These are phyloP conservation scores for Mobula hypostoma DNA, from an alignment of 2,113 vertebrate species.

Conservation along the genomic window DNA sequence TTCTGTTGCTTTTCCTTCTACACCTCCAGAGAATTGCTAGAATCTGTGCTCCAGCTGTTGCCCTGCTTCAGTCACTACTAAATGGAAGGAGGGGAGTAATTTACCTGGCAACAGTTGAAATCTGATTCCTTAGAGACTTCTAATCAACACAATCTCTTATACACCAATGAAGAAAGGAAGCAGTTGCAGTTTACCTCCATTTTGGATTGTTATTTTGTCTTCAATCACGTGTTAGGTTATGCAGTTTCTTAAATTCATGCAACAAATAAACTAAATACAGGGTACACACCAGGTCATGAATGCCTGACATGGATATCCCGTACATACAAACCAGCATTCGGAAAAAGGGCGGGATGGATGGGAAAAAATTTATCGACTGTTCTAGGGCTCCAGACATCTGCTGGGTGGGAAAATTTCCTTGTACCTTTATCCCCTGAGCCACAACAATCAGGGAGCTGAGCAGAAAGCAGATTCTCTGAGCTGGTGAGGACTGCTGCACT, in stretches of 20 bases:
- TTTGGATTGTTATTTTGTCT: neutral
- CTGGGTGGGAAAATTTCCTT: too few species aligned
- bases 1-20: neutral
- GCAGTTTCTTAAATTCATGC: neutral
- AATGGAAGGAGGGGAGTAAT: neutral
- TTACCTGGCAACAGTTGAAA: neutral
- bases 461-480: too few species aligned
- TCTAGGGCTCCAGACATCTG: too few species aligned
- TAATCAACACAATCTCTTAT: neutral
- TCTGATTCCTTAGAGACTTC: neutral
- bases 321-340: too few species aligned
- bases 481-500: too few species aligned
- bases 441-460: too few species aligned
- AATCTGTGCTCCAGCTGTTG: slow-evolving; percentile 5
- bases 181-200: neutral
- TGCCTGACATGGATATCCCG: too few species aligned
- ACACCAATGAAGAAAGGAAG: neutral
- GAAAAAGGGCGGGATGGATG: too few species aligned
- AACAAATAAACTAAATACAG: neutral
- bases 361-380: too few species aligned
- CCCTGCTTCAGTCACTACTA: neutral
- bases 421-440: too few species aligned
- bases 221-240: neutral
- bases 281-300: too few species aligned
- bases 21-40: neutral